Evolutionary conservation across 2,113 vertebrate species (phyloP), one percentile per base, ranked within the genome.

Genomic region (Gorsachius goisagi): DNA sequence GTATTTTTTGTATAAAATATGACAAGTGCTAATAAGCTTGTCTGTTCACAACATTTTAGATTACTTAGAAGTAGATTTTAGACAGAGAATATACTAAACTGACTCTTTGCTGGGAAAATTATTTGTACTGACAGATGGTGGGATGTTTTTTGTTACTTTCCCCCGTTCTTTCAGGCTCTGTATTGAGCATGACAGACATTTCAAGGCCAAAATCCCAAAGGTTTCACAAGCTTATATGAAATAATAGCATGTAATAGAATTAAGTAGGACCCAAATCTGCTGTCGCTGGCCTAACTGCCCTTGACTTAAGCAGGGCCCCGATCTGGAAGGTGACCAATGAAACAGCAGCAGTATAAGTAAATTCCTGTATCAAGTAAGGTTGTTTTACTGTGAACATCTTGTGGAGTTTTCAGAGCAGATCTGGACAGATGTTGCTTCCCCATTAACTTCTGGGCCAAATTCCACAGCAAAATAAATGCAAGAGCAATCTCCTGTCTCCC

Each of bases 21-120:
- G 86, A 93, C 89, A 95, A 95, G 89, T 91, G 84, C 12, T 87
- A 94, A 85, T 93, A 88, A 77, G 50, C 55, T 90, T 95, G 67
- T 78, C 82, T 94, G 55, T 74, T 94, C 75, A 39, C 63, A 77
- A 44, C 47, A 50, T 59, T 88, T 92, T 78, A 73, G 20, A 80
- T 94, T 94, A 67, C 63, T 92, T 63, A 58, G 69, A 86, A 85
- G 64, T 91, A 44, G 37, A 55, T 85, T 90, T 95, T 93, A 83
- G 88, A 85, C 90, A 74, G 41, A 80, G 26, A 71, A 47, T 1
- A 0, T 44, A 95, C 50, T n/a, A 74, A 74, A 80, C 14, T 0
- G 0, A 79, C 77, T 45, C 9, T 78, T 91, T 45, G 3, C 82
- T 90, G 55, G 63, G 78, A 71, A 90, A 91, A 80, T 58, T 6